Evolutionary conservation across 1,140 invertebrate species (phyloP), one percentile per base, ranked within the genome.

Genomic region (Drosophila arizonae): DNA sequence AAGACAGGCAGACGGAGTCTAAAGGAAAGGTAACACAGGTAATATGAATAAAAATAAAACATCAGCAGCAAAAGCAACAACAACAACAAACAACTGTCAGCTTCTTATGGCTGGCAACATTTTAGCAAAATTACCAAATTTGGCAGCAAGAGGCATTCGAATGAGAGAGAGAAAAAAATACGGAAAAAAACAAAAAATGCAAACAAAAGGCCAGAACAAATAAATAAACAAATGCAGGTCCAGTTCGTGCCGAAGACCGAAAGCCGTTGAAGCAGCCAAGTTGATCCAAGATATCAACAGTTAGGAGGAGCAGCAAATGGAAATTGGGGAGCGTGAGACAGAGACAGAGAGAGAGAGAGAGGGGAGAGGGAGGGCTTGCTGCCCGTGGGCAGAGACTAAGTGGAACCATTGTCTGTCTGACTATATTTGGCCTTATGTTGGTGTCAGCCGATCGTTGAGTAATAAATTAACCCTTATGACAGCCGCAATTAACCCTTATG

Each of bases 181-280:
- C 1, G 21, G 43, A 43, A 43, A 39, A 11, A 8, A 17, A 17
- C 0, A 13, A 39, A 39, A 39, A 39, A 39, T 39, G 36, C 60
- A 52, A 73, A 63, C 56, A 65, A 79, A 79, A 72, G 17, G 55
- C n/a, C 60, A 69, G 51, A 66, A 66, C 51, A 79, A 84, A 85
- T 80, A 85, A 79, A 86, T 85, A 84, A 74, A 84, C 81, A 86
- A 86, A 86, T 71, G 48, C 75, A 81, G 72, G 62, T 57, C 43
- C 57, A 66, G 69, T 57, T 65, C 43, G 57, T 46, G 54, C 46
- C 4, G 45, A 15, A 43, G 13, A 48, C 43, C 9, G 28, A 65
- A 41, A 43, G 13, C 24, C 24, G 5, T 26, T 41, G 36, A 50
- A 45, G 36, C 58, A 61, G 8, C 17, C 55, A 60, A 79, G 52